Base-by-base conservation (phyloP, 2,113 vertebrate genomes). In the Anolis sagrei region DNA sequence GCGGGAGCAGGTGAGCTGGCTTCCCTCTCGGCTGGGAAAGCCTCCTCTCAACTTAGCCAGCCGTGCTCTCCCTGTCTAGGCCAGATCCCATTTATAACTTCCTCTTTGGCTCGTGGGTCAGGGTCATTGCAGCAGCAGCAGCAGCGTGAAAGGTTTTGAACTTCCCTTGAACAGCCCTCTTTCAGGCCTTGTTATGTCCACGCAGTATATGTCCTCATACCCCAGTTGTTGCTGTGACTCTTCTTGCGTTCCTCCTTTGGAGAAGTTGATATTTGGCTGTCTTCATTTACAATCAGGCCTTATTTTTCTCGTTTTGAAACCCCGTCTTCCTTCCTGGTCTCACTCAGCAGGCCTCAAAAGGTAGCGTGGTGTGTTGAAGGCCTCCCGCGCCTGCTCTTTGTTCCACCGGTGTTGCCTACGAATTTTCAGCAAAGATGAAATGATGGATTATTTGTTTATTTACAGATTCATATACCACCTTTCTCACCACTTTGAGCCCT, bases 281-380 rank as follows among this genome's bases (percentile, higher is more conserved):
- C n/a, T n/a, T n/a, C n/a, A n/a, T 13, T 58, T 58, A 14, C 4
- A 14, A 58, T 2, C 54, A 58, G 95, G 82, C 92, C 94, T 94
- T 89, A 83, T 91, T 94, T 93, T 13, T 90, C 77, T 94, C 88
- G 48, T 62, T 83, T 94, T 94, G 36, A 68, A 68, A 21, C 9
- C 10, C 32, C 90, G 89, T 89, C 44, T 76, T 62, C 36, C 83
- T 61, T 83, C 82, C 32, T 0, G 82, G 6, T 69, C 29, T 89
- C 82, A 44, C 29, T 76, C 76, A 2, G 39, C 80, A 16, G 85
- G 23, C 23, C 83, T 72, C 36, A 48, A 82, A 80, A 83, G 86
- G 82, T 79, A 79, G 36, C 39, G 0, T 9, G 4, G 32, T 69
- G 44, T 51, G 19, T 21, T 32, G 11, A 49, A n/a, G 66, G 58